Conservation (phyloP, 2,797 vertebrate species). For the Centroberyx gerrardi region DNA sequence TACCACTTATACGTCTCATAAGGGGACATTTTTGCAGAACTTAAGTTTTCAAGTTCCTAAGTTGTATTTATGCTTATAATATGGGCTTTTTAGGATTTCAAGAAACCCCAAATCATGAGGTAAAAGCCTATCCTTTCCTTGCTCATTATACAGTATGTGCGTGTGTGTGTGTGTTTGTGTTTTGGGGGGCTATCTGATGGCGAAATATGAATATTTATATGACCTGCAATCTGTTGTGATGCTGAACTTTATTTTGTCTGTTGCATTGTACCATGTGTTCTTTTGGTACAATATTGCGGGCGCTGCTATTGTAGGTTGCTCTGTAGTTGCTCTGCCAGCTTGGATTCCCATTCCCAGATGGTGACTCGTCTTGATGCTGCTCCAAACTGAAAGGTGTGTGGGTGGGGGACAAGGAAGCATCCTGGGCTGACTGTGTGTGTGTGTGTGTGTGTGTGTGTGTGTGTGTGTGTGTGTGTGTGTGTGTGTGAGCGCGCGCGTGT, state of each 20-base stretch:
- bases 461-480: constrained; percentile 11
- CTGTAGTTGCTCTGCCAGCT: constrained; percentile 5
- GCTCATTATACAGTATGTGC: too few species aligned
- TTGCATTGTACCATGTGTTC: background rate
- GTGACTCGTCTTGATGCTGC: constrained; percentile 18
- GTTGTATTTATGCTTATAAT: too few species aligned
- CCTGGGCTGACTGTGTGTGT: constrained; percentile 2
- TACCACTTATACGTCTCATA: too few species aligned
- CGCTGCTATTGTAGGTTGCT: background rate
- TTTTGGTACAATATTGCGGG: background rate
- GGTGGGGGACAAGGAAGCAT: constrained; percentile 14
- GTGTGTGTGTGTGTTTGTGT: too few species aligned
- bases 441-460: constrained; percentile 12
- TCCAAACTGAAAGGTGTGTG: background rate
- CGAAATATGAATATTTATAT: too few species aligned
- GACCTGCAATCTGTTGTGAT: too few species aligned
- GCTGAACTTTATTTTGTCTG: background rate
- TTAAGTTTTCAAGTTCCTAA: too few species aligned
- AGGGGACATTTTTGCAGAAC: too few species aligned
- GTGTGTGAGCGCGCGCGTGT: constrained; percentile 10
- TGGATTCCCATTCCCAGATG: constrained; percentile 13
- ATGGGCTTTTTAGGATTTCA: too few species aligned
- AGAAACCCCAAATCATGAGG: too few species aligned
- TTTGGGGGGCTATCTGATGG: too few species aligned
- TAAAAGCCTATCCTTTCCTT: too few species aligned